Evolutionary conservation across 2,797 vertebrate genomes (phyloP), one percentile per base, ranked within the genome.

Genomic region (Psittacula echo): DNA sequence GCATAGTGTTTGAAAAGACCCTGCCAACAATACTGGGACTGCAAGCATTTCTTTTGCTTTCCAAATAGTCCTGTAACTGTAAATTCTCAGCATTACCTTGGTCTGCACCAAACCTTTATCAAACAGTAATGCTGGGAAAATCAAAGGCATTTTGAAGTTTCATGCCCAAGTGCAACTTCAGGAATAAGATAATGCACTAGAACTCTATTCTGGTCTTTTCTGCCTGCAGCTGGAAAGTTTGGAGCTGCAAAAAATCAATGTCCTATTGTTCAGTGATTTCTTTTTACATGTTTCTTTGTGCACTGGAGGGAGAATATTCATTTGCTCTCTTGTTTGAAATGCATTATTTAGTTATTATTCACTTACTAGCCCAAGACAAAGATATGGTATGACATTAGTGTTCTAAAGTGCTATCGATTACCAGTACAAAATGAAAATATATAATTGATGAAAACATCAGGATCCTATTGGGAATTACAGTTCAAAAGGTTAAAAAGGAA

Each of bases 401-500:
- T 90, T 88, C 85, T 88, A 66, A 97, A 96, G 85, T 66, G 70
- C 32, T 97, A 97, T 95, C 45, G 95, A 97, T 96, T 95, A 95
- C 86, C 27, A 85, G 93, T 95, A 92, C 78, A 95, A 97, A 97
- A 97, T 90, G 91, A 97, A 97, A 97, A 97, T 96, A 95, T 93
- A 83, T 95, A 97, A 97, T 95, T 96, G 97, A 97, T 95, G 80
- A 97, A 97, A 96, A 94, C 85, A 77, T 92, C 61, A 79, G 85
- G 65, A 81, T 94, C 82, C 85, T 96, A 22, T 16, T 30, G 91
- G 66, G 75, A 95, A 73, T 95, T 92, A 83, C 62, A 90, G 95
- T 87, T 89, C 79, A 16, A 95, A 96, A 74, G 87, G 85, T 95
- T 94, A 96, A 82, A 85, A 94, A 93, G 75, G 44, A 95, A 95